Evolutionary conservation across 2,113 vertebrate species (phyloP).

Genomic region (Hiodon alosoides): DNA sequence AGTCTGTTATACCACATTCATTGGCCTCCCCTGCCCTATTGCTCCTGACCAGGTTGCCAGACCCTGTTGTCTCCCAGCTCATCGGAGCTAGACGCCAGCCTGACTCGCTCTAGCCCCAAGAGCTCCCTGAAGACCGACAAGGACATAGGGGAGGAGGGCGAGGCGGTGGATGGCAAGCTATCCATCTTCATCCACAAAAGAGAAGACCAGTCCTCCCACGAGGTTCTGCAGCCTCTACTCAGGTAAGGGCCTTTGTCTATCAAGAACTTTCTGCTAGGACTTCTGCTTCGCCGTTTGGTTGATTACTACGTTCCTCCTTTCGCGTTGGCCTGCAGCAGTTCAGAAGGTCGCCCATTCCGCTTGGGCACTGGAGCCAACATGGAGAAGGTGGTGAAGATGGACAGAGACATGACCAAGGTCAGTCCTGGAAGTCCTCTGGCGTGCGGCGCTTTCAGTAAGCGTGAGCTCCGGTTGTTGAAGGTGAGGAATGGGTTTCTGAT

Average conservation of each 20-base stretch:
- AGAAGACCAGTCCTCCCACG: constrained; percentile 95
- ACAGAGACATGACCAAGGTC: constrained; percentile 98
- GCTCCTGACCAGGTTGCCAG: constrained; percentile 73
- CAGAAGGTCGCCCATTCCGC: constrained; percentile 93
- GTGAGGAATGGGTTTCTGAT: not conserved
- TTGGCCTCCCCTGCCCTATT: not conserved
- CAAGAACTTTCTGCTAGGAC: not conserved
- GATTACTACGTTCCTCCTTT: not conserved
- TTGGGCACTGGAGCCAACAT: constrained; percentile 96
- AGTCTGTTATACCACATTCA: not conserved
- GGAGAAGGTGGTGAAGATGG: constrained; percentile 99
- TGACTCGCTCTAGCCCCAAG: constrained; percentile 84
- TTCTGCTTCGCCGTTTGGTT: too few relatives aligned
- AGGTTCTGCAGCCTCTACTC: constrained; percentile 90
- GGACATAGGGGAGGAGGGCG: constrained; percentile 86
- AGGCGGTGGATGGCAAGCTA: constrained; percentile 94
- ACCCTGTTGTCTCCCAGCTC: constrained; percentile 93
- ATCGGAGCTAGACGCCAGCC: constrained; percentile 81
- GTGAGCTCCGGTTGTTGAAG: not conserved
- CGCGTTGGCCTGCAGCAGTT: constrained; percentile 70
- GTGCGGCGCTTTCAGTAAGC: not conserved
- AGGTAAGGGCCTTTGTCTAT: constrained; percentile 63
- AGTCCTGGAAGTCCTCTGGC: not conserved
- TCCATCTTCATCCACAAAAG: constrained; percentile 97
- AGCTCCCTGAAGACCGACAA: constrained; percentile 84